Base-by-base conservation (phyloP, 2,113 vertebrate species). In the Platichthys flesus region DNA sequence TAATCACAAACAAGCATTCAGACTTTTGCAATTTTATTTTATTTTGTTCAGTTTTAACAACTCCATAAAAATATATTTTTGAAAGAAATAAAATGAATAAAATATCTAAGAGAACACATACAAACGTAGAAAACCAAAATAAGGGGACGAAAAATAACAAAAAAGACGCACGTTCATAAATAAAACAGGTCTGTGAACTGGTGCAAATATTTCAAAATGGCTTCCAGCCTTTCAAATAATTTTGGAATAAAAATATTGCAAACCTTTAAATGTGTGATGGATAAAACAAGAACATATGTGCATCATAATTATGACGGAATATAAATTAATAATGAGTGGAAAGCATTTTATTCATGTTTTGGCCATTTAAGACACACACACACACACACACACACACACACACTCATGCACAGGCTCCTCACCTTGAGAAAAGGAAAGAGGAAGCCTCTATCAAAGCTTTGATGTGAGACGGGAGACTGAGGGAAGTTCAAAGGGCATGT, bases 381-480 rank as follows among this genome's bases (percentile, higher is more conserved):
- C 69, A 73, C 20, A 6, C 0, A 31, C 4, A 5, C 28, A 31
- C 28, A 6, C 5, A 7, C 28, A 6, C 28, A 31, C 0, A 28
- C 26, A 28, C 78, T 60, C 72, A 80, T 28, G 59, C 18, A 81
- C 47, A 77, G 54, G 62, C 56, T 65, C 74, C 81, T 90, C 88
- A 90, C 90, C 90, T 92, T 92, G 89, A 90, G 84, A 55, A 71
- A 74, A 81, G 82, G 78, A 78, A 92, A 84, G 71, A 86, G 85
- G 85, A 88, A 85, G 84, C 79, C 54, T 87, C 75, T 70, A 73
- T 86, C 81, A 86, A 71, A 84, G 88, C 90, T 88, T 92, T 91
- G 90, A 92, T 85, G 89, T 87, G 70, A 73, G 81, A 75, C 77
- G 76, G 76, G 73, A 91, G 85, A 88, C 78, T 70, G 85, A 76